These are phyloP conservation scores for Linnaemya tessellans DNA, from an alignment of 2,888 invertebrate genomes.

Conservation along the genomic window DNA sequence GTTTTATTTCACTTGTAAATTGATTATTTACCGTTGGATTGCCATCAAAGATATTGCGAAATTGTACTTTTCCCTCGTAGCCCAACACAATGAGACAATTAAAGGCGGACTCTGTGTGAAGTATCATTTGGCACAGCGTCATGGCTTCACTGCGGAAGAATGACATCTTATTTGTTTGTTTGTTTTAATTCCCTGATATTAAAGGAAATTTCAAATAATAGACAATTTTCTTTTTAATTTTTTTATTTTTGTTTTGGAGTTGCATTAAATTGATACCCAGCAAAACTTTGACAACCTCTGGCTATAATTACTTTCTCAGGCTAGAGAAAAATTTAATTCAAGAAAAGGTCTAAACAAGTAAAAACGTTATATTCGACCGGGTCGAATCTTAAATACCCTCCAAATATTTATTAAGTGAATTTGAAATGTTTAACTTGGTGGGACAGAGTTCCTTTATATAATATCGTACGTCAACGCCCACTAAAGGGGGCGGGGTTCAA, in stretches of 20 bases:
- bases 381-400: no score
- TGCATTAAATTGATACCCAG: not conserved
- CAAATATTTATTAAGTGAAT: no score
- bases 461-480: no score
- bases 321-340: no score
- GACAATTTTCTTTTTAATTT: not conserved
- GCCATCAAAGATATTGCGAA: slow-evolving; percentile 76
- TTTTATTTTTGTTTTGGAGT: not conserved
- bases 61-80: slow-evolving; percentile 78
- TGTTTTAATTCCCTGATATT: not conserved
- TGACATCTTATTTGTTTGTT: slow-evolving; percentile 62
- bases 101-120: slow-evolving; percentile 79
- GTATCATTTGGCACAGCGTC: slow-evolving; percentile 77
- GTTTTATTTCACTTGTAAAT: slow-evolving; percentile 73
- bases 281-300: not conserved
- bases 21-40: slow-evolving; percentile 74
- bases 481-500: no score
- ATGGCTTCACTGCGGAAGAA: slow-evolving; percentile 81
- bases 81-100: slow-evolving; percentile 79
- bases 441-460: no score
- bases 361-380: no score
- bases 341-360: no score
- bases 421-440: no score
- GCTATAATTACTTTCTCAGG: no score
- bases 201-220: not conserved